These are phyloP conservation scores for Sebastes schlegelii DNA, from an alignment of 2,113 vertebrate genomes.

Conservation along the genomic window DNA sequence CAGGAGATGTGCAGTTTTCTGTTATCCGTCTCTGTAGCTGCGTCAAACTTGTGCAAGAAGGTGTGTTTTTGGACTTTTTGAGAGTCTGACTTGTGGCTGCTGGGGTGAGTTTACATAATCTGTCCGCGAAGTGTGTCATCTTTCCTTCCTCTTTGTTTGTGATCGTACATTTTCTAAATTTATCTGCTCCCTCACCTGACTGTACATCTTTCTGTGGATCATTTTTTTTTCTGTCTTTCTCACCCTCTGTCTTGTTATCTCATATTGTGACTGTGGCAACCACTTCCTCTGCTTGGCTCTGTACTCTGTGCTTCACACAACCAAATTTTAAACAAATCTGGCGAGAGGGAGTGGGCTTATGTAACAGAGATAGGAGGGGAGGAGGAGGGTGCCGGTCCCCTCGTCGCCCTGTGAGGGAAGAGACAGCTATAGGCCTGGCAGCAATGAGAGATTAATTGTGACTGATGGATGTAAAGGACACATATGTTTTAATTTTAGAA, in stretches of 20 bases:
- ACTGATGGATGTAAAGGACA: constrained; percentile 45
- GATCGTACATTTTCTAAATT: constrained; percentile 12
- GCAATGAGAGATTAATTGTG: constrained; percentile 6
- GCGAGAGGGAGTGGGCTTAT: constrained; percentile 73
- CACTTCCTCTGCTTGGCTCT: constrained; percentile 70
- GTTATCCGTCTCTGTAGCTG: constrained; percentile 13
- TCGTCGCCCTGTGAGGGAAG: constrained; percentile 47
- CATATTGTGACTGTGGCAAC: constrained; percentile 46
- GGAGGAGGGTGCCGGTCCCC: constrained; percentile 54
- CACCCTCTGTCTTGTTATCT: constrained; percentile 65
- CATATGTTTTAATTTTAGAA: constrained; percentile 43
- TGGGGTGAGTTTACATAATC: constrained; percentile 31
- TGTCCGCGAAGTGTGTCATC: constrained; percentile 8
- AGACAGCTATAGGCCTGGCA: constrained; percentile 22
- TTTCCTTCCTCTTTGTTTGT: background rate
- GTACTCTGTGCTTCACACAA: constrained; percentile 68
- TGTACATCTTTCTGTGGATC: constrained; percentile 14
- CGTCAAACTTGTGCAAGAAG: constrained; percentile 6
- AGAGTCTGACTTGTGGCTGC: constrained; percentile 25
- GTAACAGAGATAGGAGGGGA: constrained; percentile 63
- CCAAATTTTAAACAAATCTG: constrained; percentile 84
- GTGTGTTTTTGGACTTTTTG: constrained; percentile 14
- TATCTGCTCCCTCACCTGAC: constrained; percentile 3
- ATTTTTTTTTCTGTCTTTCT: constrained; percentile 45
- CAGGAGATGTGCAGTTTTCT: background rate